These are phyloP conservation scores for Hirudo medicinalis DNA, from an alignment of 1,140 invertebrate genomes.

Conservation along the genomic window DNA sequence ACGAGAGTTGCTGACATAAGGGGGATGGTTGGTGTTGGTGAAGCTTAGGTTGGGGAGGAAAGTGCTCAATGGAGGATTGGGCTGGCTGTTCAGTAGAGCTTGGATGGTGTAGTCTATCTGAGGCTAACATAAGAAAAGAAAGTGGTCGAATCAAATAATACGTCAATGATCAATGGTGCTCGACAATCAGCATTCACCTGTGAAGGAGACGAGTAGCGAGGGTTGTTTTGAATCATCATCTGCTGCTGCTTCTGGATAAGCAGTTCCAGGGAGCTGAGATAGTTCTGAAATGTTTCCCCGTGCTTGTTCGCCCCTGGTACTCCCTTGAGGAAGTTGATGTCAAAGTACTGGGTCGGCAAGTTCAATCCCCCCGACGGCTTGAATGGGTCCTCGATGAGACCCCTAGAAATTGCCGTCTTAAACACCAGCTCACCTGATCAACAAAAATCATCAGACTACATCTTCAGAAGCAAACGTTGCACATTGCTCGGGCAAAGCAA, in stretches of 20 bases:
- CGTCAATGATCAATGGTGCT: not conserved
- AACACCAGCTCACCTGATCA: not conserved
- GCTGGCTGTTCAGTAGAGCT: not conserved
- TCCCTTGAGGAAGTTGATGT: no score
- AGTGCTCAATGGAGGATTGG: not conserved
- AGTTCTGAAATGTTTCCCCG: constrained; percentile 2
- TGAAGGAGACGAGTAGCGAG: not conserved
- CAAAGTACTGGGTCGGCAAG: no score
- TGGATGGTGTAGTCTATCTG: constrained; percentile 5
- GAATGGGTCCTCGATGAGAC: not conserved
- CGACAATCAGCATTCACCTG: not conserved
- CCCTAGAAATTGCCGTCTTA: constrained; percentile 8
- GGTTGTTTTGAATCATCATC: not conserved
- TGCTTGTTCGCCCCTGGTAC: not conserved
- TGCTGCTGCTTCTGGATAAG: not conserved
- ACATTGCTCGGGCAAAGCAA: no score
- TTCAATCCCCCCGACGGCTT: no score
- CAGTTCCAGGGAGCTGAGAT: not conserved
- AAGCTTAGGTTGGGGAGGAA: not conserved
- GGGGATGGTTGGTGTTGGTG: not conserved
- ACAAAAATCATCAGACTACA: not conserved
- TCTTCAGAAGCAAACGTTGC: no score
- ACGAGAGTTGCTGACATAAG: not conserved
- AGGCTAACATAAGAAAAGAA: not conserved
- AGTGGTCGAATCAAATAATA: not conserved